Base-by-base conservation (phyloP, 2,888 invertebrate species). In the Cantharis lateralis region DNA sequence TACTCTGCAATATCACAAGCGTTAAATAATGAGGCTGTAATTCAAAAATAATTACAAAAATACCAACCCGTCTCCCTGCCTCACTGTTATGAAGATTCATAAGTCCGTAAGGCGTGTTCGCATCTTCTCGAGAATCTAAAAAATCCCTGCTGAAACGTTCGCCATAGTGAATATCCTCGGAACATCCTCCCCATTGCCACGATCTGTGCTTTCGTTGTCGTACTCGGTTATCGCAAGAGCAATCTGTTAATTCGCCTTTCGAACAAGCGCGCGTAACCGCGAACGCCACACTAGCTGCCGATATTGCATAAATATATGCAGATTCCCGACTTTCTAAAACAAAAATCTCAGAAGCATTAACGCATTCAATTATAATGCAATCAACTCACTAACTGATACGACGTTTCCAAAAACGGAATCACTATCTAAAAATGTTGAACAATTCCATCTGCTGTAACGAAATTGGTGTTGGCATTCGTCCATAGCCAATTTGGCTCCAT, bases 131-230 rank as follows among this genome's bases (percentile, higher is more conserved):
- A 1, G 95, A 91, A 85, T 97, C 97, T 61, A 96, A 93, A 88
- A 97, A 97, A 81, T 96, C 95, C 83, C 94, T 92, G 84, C 96
- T 95, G 87, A 96, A 95, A 86, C 92, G 93, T 84, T 95, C 94
- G 3, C 96, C 96, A 82, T 94, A 96, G 86, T 94, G 91, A 80
- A 95, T 94, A 83, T 96, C 95, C 93, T 97, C 96, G 61, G 96
- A 97, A 88, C 97, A 97, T 0, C 97, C 97, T 77, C 97, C 96
- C 97, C 97, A 97, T 88, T 96, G 95, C 95, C 95, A 95, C 82
- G 93, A 93, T 79, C 93, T 91, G 24, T 93, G 92, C 82, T 93
- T 92, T 82, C 92, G 91, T 78, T 88, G 85, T 83, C 95, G 90
- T n/a, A 95, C 93, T 71, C 93, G 91, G 79, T 93, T 93, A 87